Evolutionary conservation across 1,140 invertebrate genomes (phyloP).

Genomic region (Drosophila arawakana): DNA sequence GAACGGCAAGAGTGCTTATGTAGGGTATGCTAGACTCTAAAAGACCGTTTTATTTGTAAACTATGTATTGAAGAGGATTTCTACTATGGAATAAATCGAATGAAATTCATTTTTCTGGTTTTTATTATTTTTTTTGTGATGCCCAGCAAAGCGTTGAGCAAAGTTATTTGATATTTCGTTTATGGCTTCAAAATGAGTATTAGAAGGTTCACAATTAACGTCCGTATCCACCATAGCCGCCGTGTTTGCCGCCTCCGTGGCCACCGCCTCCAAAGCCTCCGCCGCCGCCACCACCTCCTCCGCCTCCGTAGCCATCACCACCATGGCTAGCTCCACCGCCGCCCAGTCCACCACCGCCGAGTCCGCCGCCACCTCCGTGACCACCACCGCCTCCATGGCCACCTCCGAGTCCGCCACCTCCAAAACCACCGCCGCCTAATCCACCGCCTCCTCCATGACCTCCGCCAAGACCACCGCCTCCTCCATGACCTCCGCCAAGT

Average conservation of each 20-base stretch:
- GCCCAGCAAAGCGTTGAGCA: no score
- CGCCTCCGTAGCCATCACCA: conserved; percentile 32
- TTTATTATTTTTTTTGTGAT: no score
- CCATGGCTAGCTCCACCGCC: background rate
- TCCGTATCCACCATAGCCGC: conserved; percentile 13
- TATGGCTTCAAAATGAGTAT: no score
- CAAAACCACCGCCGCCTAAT: conserved; percentile 26
- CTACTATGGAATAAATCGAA: no score
- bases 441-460: conserved; percentile 8
- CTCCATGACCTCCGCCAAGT: background rate
- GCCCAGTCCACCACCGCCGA: conserved; percentile 4
- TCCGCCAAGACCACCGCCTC: conserved; percentile 27
- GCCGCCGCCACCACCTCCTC: conserved; percentile 23
- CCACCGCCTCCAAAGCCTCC: conserved; percentile 7
- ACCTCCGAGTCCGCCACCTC: conserved; percentile 32
- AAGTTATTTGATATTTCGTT: no score
- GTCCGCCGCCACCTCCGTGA: conserved; percentile 13
- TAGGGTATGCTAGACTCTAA: no score
- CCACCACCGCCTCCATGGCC: conserved; percentile 24
- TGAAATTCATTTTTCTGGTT: no score
- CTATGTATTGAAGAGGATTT: no score
- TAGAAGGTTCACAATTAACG: conserved; percentile 22
- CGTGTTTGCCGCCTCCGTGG: conserved; percentile 25
- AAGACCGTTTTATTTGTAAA: no score
- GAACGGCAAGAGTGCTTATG: no score